These are phyloP conservation scores for Lates japonicus DNA, from an alignment of 2,797 vertebrate genomes.

Conservation along the genomic window DNA sequence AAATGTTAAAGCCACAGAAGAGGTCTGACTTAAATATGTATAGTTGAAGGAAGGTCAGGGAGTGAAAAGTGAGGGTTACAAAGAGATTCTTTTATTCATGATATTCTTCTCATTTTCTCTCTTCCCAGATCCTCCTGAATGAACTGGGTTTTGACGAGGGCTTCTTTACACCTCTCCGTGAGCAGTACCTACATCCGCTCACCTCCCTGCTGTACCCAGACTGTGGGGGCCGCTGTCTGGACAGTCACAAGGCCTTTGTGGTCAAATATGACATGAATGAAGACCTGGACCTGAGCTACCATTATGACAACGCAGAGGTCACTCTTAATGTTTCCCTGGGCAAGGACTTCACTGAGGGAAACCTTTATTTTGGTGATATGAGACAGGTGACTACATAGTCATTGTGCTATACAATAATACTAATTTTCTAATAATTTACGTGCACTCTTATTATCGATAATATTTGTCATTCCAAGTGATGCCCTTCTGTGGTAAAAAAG, in stretches of 20 bases:
- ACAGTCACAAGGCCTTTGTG: constrained; percentile 96
- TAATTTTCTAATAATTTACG: background rate
- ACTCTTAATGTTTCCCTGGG: constrained; percentile 95
- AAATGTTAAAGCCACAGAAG: background rate
- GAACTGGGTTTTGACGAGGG: constrained; percentile 93
- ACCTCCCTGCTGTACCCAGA: constrained; percentile 91
- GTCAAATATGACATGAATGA: constrained; percentile 92
- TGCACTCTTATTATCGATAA: background rate
- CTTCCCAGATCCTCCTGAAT: constrained; percentile 90
- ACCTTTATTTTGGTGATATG: constrained; percentile 95
- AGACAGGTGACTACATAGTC: constrained; percentile 85
- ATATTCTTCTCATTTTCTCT: background rate
- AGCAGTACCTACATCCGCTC: constrained; percentile 90
- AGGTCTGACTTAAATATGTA: background rate
- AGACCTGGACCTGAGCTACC: constrained; percentile 93
- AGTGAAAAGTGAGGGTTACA: background rate
- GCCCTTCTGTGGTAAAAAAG: too few relatives aligned
- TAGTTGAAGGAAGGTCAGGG: background rate
- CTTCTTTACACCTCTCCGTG: constrained; percentile 91
- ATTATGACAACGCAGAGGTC: constrained; percentile 96
- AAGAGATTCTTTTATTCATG: background rate
- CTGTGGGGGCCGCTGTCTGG: constrained; percentile 88
- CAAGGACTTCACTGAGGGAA: constrained; percentile 92
- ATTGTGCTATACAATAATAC: background rate
- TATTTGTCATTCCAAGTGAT: background rate